phyloP scores from a whole-genome alignment of 2,113 vertebrate genomes.

The Sporophila hypoxantha region DNA sequence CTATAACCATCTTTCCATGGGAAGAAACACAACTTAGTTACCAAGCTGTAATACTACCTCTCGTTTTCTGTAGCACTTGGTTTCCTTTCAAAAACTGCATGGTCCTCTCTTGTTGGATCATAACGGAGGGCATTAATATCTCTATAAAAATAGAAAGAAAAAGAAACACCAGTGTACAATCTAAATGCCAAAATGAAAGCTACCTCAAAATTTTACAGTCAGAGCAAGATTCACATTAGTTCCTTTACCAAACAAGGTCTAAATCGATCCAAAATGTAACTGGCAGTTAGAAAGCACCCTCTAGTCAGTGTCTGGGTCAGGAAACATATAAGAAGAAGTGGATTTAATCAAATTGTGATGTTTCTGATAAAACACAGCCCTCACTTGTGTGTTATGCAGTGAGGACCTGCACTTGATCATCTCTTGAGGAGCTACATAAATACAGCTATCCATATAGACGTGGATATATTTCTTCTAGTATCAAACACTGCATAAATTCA shows the following conservation, averaged over 20 bases:
- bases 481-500: background rate
- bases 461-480: background rate
- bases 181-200: background rate
- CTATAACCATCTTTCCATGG: background rate
- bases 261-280: background rate
- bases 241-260: background rate
- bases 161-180: background rate
- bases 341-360: background rate
- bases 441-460: background rate
- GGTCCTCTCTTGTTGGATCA: slow-evolving; percentile 87
- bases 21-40: background rate
- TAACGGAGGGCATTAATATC: slow-evolving; percentile 86
- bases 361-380: background rate
- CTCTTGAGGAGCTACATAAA: background rate
- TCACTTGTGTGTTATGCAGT: background rate
- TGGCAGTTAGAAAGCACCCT: background rate
- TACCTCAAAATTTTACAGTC: background rate
- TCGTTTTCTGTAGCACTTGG: slow-evolving; percentile 65
- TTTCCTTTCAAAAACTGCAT: slow-evolving; percentile 83
- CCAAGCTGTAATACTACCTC: slow-evolving; percentile 67
- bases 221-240: background rate
- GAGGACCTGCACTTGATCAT: background rate
- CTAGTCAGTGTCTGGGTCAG: background rate
- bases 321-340: background rate
- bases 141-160: slow-evolving; percentile 58